These are phyloP conservation scores for Oikopleura vanhoeffeni DNA, from an alignment of 23 tunicate species.

Conservation along the genomic window DNA sequence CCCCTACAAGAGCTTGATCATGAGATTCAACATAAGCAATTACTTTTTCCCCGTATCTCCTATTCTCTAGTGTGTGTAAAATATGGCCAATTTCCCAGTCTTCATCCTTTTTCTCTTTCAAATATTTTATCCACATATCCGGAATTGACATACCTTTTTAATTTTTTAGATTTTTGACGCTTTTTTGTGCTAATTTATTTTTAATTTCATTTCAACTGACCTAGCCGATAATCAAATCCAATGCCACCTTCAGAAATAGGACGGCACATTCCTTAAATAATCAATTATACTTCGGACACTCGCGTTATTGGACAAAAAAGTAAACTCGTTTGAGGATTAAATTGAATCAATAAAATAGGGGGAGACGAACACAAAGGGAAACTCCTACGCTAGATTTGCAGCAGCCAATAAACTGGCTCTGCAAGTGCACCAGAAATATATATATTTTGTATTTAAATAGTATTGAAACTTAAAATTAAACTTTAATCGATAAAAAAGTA, in stretches of 20 bases:
- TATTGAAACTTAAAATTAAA: too few relatives aligned
- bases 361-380: too few relatives aligned
- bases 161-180: too few relatives aligned
- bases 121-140: conserved; percentile 86
- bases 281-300: neutral
- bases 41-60: conserved; percentile 82
- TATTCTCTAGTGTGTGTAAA: conserved; percentile 44
- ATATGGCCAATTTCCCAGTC: conserved; percentile 81
- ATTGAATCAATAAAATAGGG: neutral
- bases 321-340: neutral
- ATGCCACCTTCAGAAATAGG: conserved; percentile 79
- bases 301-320: neutral
- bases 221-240: conserved; percentile 75
- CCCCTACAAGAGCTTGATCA: conserved; percentile 99
- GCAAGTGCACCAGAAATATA: too few relatives aligned
- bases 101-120: conserved; percentile 73
- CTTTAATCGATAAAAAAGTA: too few relatives aligned
- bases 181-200: too few relatives aligned
- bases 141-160: conserved; percentile 95
- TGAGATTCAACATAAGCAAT: conserved; percentile 98
- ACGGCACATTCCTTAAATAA: conserved; percentile 52
- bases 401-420: too few relatives aligned
- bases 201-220: too few relatives aligned
- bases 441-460: too few relatives aligned
- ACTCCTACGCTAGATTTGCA: too few relatives aligned